Conservation (phyloP, 2,797 vertebrate genomes). For the Sebastes baramenuke region DNA sequence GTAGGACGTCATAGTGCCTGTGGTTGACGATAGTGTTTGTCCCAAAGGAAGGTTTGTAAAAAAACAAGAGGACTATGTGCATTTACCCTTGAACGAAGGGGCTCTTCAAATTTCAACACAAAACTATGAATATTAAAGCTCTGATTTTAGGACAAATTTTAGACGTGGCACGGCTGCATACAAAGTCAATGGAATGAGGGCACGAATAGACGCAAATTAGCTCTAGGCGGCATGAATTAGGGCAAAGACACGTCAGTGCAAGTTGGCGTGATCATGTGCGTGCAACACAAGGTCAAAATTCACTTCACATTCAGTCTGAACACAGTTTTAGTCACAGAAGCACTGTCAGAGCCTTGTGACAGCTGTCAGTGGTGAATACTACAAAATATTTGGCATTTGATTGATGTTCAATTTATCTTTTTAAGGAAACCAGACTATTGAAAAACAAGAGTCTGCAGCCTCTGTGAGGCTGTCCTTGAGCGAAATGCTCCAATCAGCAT, state of each 20-base stretch:
- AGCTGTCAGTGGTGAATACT: neutral
- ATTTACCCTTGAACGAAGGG: neutral
- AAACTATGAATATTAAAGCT: neutral
- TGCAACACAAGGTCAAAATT: neutral
- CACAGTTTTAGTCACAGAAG: neutral
- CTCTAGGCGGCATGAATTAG: neutral
- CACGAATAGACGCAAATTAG: neutral
- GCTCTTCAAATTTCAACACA: neutral
- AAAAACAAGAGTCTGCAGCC: neutral
- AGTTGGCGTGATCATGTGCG: neutral
- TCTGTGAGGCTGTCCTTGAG: neutral
- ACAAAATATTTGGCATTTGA: neutral
- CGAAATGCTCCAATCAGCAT: neutral
- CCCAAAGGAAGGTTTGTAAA: neutral
- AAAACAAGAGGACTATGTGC: neutral
- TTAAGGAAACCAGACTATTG: neutral
- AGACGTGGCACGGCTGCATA: too few species aligned
- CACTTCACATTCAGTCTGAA: neutral
- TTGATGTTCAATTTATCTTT: neutral
- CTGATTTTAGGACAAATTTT: neutral
- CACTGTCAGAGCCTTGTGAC: neutral
- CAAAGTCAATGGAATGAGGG: neutral
- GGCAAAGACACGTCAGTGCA: neutral
- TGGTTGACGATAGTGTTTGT: neutral
- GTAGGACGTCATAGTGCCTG: neutral